Base-by-base conservation (phyloP, 2,888 invertebrate genomes). In the Cryptocheilus praepositus region DNA sequence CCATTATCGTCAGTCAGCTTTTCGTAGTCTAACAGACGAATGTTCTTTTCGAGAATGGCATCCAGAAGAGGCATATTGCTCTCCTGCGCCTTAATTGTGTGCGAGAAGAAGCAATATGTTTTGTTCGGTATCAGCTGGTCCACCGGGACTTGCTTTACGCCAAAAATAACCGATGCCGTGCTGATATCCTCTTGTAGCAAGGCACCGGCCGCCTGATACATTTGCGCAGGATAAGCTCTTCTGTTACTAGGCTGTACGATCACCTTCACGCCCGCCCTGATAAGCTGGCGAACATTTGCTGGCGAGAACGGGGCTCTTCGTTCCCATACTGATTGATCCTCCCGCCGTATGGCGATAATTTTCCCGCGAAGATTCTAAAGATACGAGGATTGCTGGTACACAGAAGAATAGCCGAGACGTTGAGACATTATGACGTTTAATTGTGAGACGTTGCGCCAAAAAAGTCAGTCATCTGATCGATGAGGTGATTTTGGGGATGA, bases 61-160 rank as follows among this genome's bases (percentile, higher is more conserved):
- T 99, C 99, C 75, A 99, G 89, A 81, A 99, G 91, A 0, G 97
- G 94, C 99, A 99, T 99, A 88, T 99, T 99, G 49, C 94, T 94
- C 85, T 98, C 98, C 89, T 99, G 99, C 0, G 98, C 99, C 89
- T 99, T 99, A 82, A 99, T 99, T 0, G 99, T 99, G 88, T 99
- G 99, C 0, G 99, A 99, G 89, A 99, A 99, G 89, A 99, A 96
- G 83, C 98, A 98, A 86, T 99, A 99, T 0, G 99, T 99, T 90
- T 98, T 98, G 85, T 98, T 95, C 0, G 98, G 97, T 70, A 98
- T 94, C 11, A 99, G 91, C 49, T 95, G 93, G 84, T 98, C 98
- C 8, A 97, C 93, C 0, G 98, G 98, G 0, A 95, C 95, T 89
- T 97, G 96, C 85, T 99, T 99, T 3, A 99, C 99, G 0, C 99